These are phyloP conservation scores for Drosophila pallidifrons DNA, from an alignment of 1,140 invertebrate species.

Conservation along the genomic window DNA sequence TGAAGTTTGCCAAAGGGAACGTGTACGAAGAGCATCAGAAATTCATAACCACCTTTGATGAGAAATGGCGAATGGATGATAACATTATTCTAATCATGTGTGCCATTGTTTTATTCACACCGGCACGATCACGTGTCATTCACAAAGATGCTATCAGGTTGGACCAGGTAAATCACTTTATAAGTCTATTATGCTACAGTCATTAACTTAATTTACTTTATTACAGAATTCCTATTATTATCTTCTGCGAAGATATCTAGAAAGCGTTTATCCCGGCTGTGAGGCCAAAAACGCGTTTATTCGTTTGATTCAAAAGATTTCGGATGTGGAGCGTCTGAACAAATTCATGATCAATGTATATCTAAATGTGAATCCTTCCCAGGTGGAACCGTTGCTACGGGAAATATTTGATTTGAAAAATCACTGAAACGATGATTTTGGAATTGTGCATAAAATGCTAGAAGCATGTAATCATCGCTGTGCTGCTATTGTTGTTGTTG, in stretches of 20 bases:
- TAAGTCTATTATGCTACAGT: not conserved
- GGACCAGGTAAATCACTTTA: slow-evolving; percentile 89
- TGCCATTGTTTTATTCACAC: slow-evolving; percentile 95
- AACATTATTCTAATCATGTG: slow-evolving; percentile 95
- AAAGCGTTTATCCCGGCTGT: slow-evolving; percentile 92
- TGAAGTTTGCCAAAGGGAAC: slow-evolving; percentile 94
- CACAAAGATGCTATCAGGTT: slow-evolving; percentile 94
- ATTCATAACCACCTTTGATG: slow-evolving; percentile 93
- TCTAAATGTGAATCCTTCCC: slow-evolving; percentile 94
- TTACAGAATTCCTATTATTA: slow-evolving; percentile 95
- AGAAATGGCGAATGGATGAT: slow-evolving; percentile 92
- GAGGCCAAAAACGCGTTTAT: slow-evolving; percentile 94
- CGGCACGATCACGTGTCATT: slow-evolving; percentile 91
- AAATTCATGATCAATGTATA: slow-evolving; percentile 93
- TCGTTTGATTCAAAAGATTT: slow-evolving; percentile 94
- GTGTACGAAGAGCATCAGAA: slow-evolving; percentile 93
- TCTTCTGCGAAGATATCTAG: slow-evolving; percentile 93
- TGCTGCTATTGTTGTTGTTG: slow-evolving; percentile 69
- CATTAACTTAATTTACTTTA: slow-evolving; percentile 14
- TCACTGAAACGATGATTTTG: slow-evolving; percentile 66
- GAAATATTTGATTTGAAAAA: slow-evolving; percentile 96
- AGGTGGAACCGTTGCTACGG: slow-evolving; percentile 95
- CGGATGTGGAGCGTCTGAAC: slow-evolving; percentile 93
- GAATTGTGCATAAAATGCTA: slow-evolving; percentile 65
- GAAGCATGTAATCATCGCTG: slow-evolving; percentile 45